phyloP scores from a whole-genome alignment of 2,113 vertebrate genomes.

The Pituophis catenifer region DNA sequence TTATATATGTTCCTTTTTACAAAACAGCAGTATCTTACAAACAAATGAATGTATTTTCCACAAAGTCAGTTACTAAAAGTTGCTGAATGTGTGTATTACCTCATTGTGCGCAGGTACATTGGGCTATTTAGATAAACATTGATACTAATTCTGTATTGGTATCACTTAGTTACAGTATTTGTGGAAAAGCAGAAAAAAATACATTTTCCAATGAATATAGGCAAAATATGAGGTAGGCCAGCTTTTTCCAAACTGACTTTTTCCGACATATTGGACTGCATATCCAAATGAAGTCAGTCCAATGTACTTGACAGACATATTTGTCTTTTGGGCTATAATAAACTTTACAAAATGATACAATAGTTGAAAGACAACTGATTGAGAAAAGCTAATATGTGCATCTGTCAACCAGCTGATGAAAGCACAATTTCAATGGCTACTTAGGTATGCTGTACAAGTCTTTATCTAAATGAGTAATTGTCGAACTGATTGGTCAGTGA shows the following conservation, averaged over 20 bases:
- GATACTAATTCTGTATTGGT: neutral
- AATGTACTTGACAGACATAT: neutral
- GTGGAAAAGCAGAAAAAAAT: neutral
- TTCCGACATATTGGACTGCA: neutral
- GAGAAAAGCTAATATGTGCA: neutral
- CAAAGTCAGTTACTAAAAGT: constrained; percentile 40
- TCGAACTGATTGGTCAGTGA: constrained; percentile 41
- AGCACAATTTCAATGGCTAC: constrained; percentile 22
- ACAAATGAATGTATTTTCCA: constrained; percentile 40
- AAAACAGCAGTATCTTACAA: constrained; percentile 48
- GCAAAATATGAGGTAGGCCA: neutral
- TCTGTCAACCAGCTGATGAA: neutral
- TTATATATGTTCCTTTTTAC: constrained; percentile 56
- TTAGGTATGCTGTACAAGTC: constrained; percentile 36
- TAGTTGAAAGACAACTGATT: neutral
- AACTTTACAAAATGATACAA: neutral
- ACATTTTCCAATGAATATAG: neutral
- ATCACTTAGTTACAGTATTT: neutral
- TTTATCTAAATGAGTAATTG: constrained; percentile 47
- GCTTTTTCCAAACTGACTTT: neutral
- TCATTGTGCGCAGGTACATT: neutral
- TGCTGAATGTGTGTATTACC: constrained; percentile 15
- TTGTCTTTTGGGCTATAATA: neutral
- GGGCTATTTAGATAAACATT: neutral
- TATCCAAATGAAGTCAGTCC: neutral